These are phyloP conservation scores for Tragelaphus buxtoni DNA, from an alignment of 2,113 vertebrate species.

Conservation along the genomic window DNA sequence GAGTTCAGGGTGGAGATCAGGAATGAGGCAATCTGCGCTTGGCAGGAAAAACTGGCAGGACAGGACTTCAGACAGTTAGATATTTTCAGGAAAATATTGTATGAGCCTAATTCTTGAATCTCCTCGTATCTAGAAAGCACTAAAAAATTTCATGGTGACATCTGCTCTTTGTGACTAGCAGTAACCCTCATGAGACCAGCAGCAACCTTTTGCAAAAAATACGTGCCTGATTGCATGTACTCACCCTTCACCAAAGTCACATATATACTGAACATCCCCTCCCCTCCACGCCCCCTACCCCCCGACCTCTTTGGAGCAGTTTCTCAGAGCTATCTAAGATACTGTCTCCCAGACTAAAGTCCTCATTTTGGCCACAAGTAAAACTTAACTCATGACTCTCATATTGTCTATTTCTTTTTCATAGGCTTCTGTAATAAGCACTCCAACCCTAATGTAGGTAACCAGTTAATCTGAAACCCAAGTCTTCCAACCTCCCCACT, in stretches of 20 bases:
- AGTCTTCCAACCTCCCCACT: not conserved
- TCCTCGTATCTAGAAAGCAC: not conserved
- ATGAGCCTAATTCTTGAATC: not conserved
- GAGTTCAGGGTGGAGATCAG: not conserved
- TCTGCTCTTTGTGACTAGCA: not conserved
- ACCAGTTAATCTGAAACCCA: not conserved
- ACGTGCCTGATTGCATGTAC: not conserved
- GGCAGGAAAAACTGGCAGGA: not conserved
- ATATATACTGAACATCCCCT: not conserved
- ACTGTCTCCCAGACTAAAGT: not conserved
- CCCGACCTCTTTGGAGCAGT: not conserved
- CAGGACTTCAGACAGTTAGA: not conserved
- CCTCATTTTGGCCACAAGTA: not conserved
- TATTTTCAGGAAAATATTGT: not conserved
- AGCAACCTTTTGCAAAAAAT: not conserved
- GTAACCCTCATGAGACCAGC: not conserved
- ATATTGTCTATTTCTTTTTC: not conserved
- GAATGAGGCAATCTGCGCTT: not conserved
- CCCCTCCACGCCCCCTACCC: rapidly evolving
- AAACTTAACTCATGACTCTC: not conserved
- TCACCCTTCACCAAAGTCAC: not conserved
- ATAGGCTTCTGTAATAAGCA: not conserved
- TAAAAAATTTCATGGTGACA: not conserved
- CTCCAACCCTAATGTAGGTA: not conserved
- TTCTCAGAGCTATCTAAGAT: not conserved